phyloP scores from a whole-genome alignment of 2,888 invertebrate species.

The Leptinotarsa haldemani region DNA sequence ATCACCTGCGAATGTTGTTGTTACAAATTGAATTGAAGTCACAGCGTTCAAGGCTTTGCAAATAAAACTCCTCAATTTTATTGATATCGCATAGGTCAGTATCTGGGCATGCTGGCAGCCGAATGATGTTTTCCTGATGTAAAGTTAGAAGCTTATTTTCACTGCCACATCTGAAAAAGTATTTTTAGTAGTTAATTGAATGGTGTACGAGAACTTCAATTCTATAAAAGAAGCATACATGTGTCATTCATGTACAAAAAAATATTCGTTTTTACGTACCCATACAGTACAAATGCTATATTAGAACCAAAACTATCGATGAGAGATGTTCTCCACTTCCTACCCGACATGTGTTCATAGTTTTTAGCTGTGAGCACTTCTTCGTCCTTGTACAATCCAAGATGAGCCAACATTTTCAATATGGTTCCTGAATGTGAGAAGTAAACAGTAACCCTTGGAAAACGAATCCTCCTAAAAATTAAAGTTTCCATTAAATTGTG shows the following conservation, averaged over 20 bases:
- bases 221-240: background rate
- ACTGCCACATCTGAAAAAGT: constrained; percentile 59
- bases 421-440: constrained; percentile 88
- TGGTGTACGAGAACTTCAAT: background rate
- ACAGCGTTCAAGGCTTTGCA: constrained; percentile 74
- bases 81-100: constrained; percentile 75
- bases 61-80: constrained; percentile 70
- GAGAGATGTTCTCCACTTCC: constrained; percentile 71
- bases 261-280: constrained; percentile 51
- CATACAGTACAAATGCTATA: constrained; percentile 76
- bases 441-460: constrained; percentile 70
- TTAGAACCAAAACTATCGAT: constrained; percentile 87
- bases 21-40: constrained; percentile 76
- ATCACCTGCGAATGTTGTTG: constrained; percentile 7
- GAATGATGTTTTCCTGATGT: constrained; percentile 80
- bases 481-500: background rate
- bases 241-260: background rate
- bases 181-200: too few relatives aligned
- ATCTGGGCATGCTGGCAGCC: constrained; percentile 76
- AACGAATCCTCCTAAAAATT: constrained; percentile 52
- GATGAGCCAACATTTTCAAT: constrained; percentile 78
- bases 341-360: constrained; percentile 61
- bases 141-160: constrained; percentile 73
- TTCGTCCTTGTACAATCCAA: constrained; percentile 79
- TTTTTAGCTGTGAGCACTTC: constrained; percentile 70